Percentiles rank a stretch among this genome's conserved stretches.
phyloP scores from a whole-genome alignment of 1,140 invertebrate genomes.

The Pantala flavescens region DNA sequence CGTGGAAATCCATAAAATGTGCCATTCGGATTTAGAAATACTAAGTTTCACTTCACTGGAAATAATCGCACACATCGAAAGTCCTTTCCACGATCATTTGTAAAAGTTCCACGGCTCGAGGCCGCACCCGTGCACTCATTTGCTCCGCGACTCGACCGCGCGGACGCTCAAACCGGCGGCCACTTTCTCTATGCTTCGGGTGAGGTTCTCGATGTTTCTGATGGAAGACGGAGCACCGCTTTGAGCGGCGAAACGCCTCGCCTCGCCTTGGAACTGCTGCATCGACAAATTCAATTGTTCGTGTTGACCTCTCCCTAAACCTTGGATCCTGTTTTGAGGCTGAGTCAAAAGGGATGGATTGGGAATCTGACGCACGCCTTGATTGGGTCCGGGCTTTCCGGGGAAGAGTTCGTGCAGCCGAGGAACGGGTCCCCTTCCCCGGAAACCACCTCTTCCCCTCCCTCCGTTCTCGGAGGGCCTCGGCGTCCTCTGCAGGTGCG shows the following conservation, averaged over 20 bases:
- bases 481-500: slow-evolving; percentile 15
- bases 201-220: slow-evolving; percentile 29
- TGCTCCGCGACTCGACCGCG: slow-evolving; percentile 21
- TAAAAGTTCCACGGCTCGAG: too few relatives aligned
- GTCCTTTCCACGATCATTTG: too few relatives aligned
- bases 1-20: too few relatives aligned
- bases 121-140: background rate
- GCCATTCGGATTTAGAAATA: too few relatives aligned
- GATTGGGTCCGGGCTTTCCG: slow-evolving; percentile 29
- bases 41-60: too few relatives aligned
- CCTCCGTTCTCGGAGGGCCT: background rate
- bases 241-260: background rate
- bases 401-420: slow-evolving; percentile 19
- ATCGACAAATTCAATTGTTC: slow-evolving; percentile 28
- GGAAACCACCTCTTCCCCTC: background rate
- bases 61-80: too few relatives aligned
- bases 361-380: slow-evolving; percentile 32
- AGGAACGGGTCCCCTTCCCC: background rate
- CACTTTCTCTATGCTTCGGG: slow-evolving; percentile 28
- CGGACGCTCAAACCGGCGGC: slow-evolving; percentile 27
- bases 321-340: slow-evolving; percentile 13
- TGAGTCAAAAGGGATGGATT: slow-evolving; percentile 30
- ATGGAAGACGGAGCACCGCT: slow-evolving; percentile 21
- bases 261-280: slow-evolving; percentile 7
- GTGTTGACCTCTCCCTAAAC: slow-evolving; percentile 21